Conservation (phyloP, 2,113 vertebrate species). For the Melozone crissalis region DNA sequence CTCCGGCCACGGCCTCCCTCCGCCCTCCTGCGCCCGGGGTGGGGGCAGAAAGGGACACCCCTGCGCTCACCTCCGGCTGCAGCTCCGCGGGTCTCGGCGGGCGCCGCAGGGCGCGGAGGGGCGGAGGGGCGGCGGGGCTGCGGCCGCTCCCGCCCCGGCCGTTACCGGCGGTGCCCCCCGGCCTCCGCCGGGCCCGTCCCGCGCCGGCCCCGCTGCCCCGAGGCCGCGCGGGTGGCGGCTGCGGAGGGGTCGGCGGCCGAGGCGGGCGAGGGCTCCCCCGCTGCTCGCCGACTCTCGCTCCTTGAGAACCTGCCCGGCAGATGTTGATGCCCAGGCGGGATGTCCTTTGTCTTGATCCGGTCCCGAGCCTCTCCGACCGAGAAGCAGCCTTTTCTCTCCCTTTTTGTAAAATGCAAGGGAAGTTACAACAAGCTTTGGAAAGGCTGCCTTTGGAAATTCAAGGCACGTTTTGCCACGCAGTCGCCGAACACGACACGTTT, state of each 20-base stretch:
- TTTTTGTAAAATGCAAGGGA: neutral
- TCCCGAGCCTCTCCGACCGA: neutral
- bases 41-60: too few species aligned
- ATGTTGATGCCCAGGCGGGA: neutral
- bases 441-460: neutral
- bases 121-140: neutral
- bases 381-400: neutral
- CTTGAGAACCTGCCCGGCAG: neutral
- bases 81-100: neutral
- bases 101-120: neutral
- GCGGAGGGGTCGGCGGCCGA: neutral
- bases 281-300: neutral
- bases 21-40: neutral
- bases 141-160: neutral
- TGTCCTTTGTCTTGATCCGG: neutral
- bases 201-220: neutral
- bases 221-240: neutral
- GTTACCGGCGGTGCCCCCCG: neutral
- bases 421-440: neutral
- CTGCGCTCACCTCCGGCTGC: neutral
- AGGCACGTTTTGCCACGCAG: neutral
- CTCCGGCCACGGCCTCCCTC: neutral
- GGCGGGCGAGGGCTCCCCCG: too few species aligned
- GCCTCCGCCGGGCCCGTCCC: neutral
- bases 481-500: neutral